Conservation (phyloP, 2,888 invertebrate genomes). For the Drosophila ustulata region DNA sequence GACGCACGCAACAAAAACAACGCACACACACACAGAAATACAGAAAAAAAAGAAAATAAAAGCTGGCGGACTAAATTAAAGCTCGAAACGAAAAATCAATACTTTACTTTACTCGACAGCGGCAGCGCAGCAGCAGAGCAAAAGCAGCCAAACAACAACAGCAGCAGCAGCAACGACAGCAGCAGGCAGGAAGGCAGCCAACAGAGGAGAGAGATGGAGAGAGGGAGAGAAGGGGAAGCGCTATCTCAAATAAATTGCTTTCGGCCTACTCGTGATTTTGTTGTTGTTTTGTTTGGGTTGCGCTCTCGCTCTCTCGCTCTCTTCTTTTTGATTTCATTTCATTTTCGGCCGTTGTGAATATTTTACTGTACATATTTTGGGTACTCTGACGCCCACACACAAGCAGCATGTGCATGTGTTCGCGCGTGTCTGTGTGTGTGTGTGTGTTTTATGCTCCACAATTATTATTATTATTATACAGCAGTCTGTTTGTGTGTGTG, state of each 20-base stretch:
- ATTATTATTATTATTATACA: conserved; percentile 73
- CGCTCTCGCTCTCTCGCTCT: conserved; percentile 8
- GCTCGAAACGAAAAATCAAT: conserved; percentile 74
- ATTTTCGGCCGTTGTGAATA: conserved; percentile 53
- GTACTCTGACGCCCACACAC: conserved; percentile 50
- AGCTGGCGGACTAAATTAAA: conserved; percentile 72
- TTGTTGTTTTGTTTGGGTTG: conserved; percentile 12
- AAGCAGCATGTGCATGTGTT: conserved; percentile 3
- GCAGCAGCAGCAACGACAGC: conserved; percentile 39
- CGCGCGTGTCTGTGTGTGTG: conserved; percentile 24
- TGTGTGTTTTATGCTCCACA: conserved; percentile 66
- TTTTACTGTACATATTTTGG: conserved; percentile 62
- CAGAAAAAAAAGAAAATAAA: conserved; percentile 42
- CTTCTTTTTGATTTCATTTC: conserved; percentile 25
- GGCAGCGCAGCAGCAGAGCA: conserved; percentile 25
- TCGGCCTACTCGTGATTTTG: conserved; percentile 80
- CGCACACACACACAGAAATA: conserved; percentile 26
- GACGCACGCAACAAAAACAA: conserved; percentile 49
- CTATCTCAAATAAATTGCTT: conserved; percentile 76
- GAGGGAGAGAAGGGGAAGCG: conserved; percentile 22
- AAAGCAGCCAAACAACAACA: conserved; percentile 46
- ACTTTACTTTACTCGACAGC: conserved; percentile 60
- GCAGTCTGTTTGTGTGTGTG: conserved; percentile 22
- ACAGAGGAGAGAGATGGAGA: conserved; percentile 7
- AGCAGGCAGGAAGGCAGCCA: conserved; percentile 18